Conservation (phyloP, 92 coral and sea anemone genomes). For the Blastomussa wellsi region DNA sequence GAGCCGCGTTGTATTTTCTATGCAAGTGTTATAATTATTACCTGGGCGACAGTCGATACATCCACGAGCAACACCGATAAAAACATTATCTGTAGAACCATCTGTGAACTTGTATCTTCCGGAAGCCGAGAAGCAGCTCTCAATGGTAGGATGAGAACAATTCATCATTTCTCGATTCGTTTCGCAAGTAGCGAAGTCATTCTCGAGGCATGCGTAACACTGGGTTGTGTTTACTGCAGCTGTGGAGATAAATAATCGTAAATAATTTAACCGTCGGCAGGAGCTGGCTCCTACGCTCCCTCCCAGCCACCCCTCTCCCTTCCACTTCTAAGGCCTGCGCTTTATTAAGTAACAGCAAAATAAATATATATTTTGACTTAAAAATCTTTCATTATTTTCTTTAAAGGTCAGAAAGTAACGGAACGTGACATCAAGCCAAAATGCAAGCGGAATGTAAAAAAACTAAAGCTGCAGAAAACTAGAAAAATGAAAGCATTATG, state of each 20-base stretch:
- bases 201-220: background rate
- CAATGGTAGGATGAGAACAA: background rate
- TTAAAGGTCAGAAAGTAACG: too few species aligned
- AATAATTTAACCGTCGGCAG: background rate
- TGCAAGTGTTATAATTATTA: too few species aligned
- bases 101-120: background rate
- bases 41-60: conserved; percentile 13
- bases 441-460: too few species aligned
- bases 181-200: background rate
- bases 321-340: background rate
- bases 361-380: too few species aligned
- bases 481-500: too few species aligned
- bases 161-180: background rate
- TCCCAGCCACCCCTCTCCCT: background rate
- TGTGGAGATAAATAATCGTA: background rate
- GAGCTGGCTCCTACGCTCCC: too few species aligned
- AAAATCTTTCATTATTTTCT: too few species aligned
- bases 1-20: too few species aligned
- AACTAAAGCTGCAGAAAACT: too few species aligned
- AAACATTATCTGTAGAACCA: background rate
- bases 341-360: background rate
- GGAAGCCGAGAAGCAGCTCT: conserved; percentile 22
- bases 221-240: background rate
- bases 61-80: background rate
- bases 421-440: too few species aligned